Percentiles rank a stretch among this genome's conserved stretches.
phyloP scores from a whole-genome alignment of 2,797 vertebrate genomes.

The Delichon dasypus region DNA sequence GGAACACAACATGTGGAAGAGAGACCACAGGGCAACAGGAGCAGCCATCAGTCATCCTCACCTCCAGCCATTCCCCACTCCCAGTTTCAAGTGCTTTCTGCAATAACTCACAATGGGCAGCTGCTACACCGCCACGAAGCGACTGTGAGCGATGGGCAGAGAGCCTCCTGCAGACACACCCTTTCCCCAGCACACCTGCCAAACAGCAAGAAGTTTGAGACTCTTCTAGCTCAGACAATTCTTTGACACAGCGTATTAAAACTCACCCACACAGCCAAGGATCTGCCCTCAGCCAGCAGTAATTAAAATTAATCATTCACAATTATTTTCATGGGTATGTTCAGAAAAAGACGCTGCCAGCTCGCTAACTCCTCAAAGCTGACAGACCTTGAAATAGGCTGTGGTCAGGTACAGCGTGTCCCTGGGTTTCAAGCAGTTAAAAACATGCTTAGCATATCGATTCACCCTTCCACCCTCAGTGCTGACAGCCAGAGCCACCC shows the following conservation, averaged over 20 bases:
- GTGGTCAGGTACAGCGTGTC: neutral
- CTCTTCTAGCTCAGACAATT: neutral
- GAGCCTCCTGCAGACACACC: neutral
- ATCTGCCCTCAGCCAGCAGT: slow-evolving; percentile 32
- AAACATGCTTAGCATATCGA: slow-evolving; percentile 48
- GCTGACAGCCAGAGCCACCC: neutral
- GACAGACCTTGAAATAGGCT: slow-evolving; percentile 68
- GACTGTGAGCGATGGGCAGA: neutral
- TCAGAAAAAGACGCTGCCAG: slow-evolving; percentile 17
- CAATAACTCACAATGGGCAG: neutral
- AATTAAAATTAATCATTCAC: slow-evolving; percentile 67
- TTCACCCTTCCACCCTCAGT: neutral
- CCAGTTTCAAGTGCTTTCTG: neutral
- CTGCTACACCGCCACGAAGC: neutral
- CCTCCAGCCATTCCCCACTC: neutral
- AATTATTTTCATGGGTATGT: slow-evolving; percentile 52
- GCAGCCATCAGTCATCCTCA: neutral
- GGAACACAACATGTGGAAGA: neutral
- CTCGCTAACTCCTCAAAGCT: slow-evolving; percentile 28
- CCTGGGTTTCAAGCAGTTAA: slow-evolving; percentile 53
- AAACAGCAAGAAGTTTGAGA: neutral
- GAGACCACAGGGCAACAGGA: neutral
- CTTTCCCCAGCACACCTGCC: neutral
- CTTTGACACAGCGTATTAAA: neutral
- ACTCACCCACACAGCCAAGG: neutral